Evolutionary conservation across 53 echinoderm and acorn worm genomes (phyloP), one percentile per base, ranked within the genome.

Genomic region (Paracentrotus lividus): DNA sequence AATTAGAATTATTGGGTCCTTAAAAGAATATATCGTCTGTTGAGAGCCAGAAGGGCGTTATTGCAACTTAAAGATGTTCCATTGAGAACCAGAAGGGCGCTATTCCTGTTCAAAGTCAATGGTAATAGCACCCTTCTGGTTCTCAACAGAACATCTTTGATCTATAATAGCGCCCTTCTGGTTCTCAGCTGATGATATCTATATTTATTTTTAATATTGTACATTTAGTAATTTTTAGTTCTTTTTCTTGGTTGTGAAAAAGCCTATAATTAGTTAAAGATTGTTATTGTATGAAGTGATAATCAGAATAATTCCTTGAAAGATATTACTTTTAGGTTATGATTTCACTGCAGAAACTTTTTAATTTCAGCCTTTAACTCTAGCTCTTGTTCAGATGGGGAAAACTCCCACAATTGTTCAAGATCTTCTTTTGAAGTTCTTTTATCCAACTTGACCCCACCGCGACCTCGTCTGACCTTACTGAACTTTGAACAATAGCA

Each of bases 401-500:
- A 44, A 21, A 44, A 43, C 45, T 81, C 81, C 20, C 49, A 81
- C 81, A 47, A 47, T 47, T 81, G 47, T 81, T 81, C 81, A 27
- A 81, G 38, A 81, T 45, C 26, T 47, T 81, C 44, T 81, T 81
- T 7, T 81, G 81, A 47, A 47, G n/a, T 81, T 81, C 23, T 81
- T 81, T 1, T 20, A n/a, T 47, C 26, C 16, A 14, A 18, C 4
- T 20, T 47, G 81, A 81, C 81, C 81, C 27, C 27, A 9, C 45
- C 0, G n/a, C 26, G 44, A 81, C 81, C 81, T 14, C 2, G 81
- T 81, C 81, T 81, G 81, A 81, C 81, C 81, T 34, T n/a, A 3
- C 2, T 81, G 81, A 81, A 81, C 81, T 81, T 81, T 81, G 81
- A 81, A 81, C 81, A 81, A 81, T 81, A 81, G 81, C 81, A 81